Conservation (phyloP, 2,888 invertebrate genomes). For the Caenorhabditis macrosperma region DNA sequence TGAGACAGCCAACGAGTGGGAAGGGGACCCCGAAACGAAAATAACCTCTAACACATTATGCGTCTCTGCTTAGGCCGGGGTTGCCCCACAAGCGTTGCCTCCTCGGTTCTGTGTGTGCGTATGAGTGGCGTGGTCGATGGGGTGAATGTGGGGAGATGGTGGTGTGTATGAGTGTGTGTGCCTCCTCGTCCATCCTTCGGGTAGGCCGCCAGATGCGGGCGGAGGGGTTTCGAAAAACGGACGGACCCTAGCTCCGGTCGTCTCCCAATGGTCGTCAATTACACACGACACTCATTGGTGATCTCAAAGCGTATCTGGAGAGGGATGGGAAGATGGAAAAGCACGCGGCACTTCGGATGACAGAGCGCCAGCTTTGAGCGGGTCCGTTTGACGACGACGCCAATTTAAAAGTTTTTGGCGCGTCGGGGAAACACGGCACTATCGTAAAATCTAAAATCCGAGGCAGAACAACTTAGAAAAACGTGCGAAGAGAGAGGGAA, state of each 20-base stretch:
- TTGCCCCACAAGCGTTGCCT: conserved; percentile 39
- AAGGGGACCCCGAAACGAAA: conserved; percentile 48
- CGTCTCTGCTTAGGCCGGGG: conserved; percentile 38
- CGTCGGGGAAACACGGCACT: too few species aligned
- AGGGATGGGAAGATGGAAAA: conserved; percentile 1
- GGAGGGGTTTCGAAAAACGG: conserved; percentile 48
- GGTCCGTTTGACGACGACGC: background rate
- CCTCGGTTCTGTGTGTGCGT: conserved; percentile 50
- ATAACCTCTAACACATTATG: conserved; percentile 58
- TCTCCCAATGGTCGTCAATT: conserved; percentile 57
- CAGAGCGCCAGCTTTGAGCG: background rate
- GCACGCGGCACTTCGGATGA: conserved; percentile 18
- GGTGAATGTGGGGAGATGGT: conserved; percentile 39
- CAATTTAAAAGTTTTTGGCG: background rate
- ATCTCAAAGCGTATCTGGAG: conserved; percentile 45
- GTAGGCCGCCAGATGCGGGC: conserved; percentile 48
- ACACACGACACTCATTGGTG: conserved; percentile 56
- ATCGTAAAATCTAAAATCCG: conserved; percentile 20
- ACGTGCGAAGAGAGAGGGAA: conserved; percentile 7
- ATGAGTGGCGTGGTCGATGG: conserved; percentile 49
- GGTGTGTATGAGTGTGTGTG: conserved; percentile 18
- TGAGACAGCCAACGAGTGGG: conserved; percentile 38
- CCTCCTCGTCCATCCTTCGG: conserved; percentile 11
- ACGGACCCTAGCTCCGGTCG: conserved; percentile 10
- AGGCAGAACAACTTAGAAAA: too few species aligned